These are phyloP conservation scores for Lithobates pipiens DNA, from an alignment of 2,797 vertebrate genomes.

Conservation along the genomic window DNA sequence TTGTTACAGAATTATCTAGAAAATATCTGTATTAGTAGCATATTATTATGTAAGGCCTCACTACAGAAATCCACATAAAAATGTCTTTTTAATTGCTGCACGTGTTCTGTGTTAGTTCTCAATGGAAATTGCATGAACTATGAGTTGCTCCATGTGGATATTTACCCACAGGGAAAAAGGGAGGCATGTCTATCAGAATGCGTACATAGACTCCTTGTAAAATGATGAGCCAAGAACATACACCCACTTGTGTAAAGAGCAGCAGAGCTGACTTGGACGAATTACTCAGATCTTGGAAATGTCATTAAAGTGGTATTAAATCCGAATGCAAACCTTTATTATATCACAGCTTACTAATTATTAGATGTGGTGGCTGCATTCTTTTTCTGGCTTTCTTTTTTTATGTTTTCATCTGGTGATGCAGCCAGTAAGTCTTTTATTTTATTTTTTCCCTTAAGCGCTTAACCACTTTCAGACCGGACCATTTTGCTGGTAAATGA, in stretches of 20 bases:
- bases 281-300: not conserved
- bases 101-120: constrained; percentile 17
- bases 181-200: not conserved
- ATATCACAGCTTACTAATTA: too few relatives aligned
- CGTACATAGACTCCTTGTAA: constrained; percentile 39
- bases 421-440: too few relatives aligned
- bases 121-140: constrained; percentile 15
- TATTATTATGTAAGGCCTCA: not conserved
- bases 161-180: constrained; percentile 4
- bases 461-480: too few relatives aligned
- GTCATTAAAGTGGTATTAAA: not conserved
- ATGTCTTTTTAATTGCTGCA: not conserved
- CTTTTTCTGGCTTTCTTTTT: too few relatives aligned
- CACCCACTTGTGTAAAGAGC: constrained; percentile 34
- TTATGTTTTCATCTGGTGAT: too few relatives aligned
- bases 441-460: too few relatives aligned
- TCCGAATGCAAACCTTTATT: too few relatives aligned
- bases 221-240: constrained; percentile 39
- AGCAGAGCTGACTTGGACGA: not conserved
- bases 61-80: not conserved
- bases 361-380: too few relatives aligned
- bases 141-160: constrained; percentile 1
- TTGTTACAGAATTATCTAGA: not conserved
- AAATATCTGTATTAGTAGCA: not conserved
- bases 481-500: too few relatives aligned